Percentiles rank a stretch among this genome's conserved stretches.
Conservation (phyloP, 2,113 vertebrate genomes). For the Alouatta palliata region DNA sequence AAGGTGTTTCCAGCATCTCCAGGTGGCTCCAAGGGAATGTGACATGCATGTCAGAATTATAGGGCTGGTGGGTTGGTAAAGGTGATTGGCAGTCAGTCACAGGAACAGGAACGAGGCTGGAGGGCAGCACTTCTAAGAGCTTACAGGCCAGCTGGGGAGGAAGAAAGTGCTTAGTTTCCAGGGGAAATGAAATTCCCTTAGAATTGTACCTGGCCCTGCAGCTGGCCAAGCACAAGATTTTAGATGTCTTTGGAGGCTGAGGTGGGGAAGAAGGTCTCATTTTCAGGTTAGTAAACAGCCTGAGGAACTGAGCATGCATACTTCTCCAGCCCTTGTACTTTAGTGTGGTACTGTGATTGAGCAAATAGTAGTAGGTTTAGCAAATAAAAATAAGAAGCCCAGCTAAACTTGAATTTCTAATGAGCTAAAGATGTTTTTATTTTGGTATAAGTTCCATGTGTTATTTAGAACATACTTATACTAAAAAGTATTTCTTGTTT, state of each 20-base stretch:
- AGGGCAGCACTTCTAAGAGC: no score
- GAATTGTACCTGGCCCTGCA: not conserved
- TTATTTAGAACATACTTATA: not conserved
- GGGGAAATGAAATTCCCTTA: not conserved
- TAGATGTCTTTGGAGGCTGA: not conserved
- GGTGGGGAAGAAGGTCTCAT: not conserved
- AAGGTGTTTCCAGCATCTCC: not conserved
- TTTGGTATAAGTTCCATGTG: not conserved
- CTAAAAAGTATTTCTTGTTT: not conserved
- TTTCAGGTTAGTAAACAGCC: not conserved
- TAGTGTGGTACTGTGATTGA: not conserved
- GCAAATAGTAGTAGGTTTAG: not conserved
- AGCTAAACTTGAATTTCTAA: not conserved
- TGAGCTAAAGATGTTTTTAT: not conserved
- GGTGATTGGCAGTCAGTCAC: not conserved
- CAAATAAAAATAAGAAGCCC: not conserved
- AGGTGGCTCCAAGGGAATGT: not conserved
- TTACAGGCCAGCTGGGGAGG: no score
- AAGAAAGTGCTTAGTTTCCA: not conserved
- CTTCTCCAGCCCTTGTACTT: not conserved
- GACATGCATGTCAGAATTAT: not conserved
- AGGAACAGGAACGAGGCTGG: not conserved
- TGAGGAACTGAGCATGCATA: not conserved
- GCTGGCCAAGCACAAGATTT: accelerated
- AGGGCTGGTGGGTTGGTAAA: no score